Evolutionary conservation across 2,888 invertebrate species (phyloP).

Genomic region (Theretra japonica): DNA sequence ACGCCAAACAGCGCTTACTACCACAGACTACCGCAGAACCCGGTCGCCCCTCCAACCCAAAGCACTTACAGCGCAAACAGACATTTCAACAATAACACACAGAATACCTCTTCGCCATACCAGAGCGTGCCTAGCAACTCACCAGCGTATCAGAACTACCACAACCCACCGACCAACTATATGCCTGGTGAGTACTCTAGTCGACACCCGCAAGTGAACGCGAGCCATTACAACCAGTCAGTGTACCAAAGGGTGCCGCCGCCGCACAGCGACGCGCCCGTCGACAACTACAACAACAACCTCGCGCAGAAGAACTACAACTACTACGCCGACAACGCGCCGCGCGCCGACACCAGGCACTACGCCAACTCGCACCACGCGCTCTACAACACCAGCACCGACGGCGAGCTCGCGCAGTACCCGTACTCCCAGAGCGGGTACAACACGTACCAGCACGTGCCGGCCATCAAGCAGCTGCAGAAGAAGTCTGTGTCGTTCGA

Average conservation of each 20-base stretch:
- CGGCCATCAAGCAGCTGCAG: constrained; percentile 85
- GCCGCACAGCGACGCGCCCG: constrained; percentile 78
- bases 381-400: constrained; percentile 69
- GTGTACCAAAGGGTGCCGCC: constrained; percentile 87
- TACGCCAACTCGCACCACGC: constrained; percentile 70
- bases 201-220: constrained; percentile 74
- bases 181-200: constrained; percentile 79
- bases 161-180: constrained; percentile 81
- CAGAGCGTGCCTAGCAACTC: constrained; percentile 80
- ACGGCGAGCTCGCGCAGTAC: constrained; percentile 61
- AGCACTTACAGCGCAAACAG: constrained; percentile 60
- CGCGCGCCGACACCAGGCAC: constrained; percentile 62
- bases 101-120: constrained; percentile 69
- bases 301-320: constrained; percentile 74
- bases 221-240: constrained; percentile 69
- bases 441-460: constrained; percentile 87
- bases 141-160: constrained; percentile 77
- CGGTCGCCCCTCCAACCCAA: constrained; percentile 52
- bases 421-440: constrained; percentile 71
- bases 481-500: constrained; percentile 90
- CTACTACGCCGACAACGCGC: constrained; percentile 66
- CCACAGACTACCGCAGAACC: constrained; percentile 70
- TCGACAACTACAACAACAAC: constrained; percentile 68
- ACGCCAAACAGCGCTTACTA: constrained; percentile 73
- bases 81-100: constrained; percentile 56